A percentile compares a stretch with the other conserved stretches of the same genome.
phyloP scores from a whole-genome alignment of 2,113 vertebrate species.

The Pontoporia blainvillei region DNA sequence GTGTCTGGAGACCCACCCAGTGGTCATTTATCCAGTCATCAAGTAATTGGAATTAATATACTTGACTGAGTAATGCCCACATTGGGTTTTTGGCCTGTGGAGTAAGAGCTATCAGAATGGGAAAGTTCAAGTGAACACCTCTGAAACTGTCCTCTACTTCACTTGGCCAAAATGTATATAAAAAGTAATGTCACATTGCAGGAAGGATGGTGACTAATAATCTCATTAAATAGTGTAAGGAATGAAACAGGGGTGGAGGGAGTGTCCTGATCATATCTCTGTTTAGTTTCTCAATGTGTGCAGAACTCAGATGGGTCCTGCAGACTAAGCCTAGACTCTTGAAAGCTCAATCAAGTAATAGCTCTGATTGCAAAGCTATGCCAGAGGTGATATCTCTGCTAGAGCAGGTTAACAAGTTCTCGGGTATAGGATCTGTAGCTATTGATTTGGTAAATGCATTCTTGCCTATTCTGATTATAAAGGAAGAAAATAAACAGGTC shows the following conservation, averaged over 20 bases:
- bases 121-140: background rate
- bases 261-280: background rate
- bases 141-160: background rate
- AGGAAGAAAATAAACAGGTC: background rate
- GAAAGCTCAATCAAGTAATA: background rate
- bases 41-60: background rate
- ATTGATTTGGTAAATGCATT: background rate
- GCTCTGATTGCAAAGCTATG: background rate
- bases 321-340: background rate
- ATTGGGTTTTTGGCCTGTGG: background rate
- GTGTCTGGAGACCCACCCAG: background rate
- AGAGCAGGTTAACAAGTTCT: background rate
- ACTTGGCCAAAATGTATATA: background rate
- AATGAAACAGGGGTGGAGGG: fast-evolving
- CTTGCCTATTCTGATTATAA: slow-evolving; percentile 4
- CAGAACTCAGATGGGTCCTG: background rate
- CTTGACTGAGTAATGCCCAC: background rate
- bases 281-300: background rate
- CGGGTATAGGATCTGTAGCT: background rate
- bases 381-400: background rate
- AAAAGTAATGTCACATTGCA: background rate
- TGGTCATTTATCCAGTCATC: background rate
- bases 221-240: background rate
- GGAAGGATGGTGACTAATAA: background rate
- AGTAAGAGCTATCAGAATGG: background rate